A percentile compares a stretch with the other conserved stretches of the same genome.
Conservation (phyloP, 2,888 invertebrate genomes). For the Oxycera nigricornis region DNA sequence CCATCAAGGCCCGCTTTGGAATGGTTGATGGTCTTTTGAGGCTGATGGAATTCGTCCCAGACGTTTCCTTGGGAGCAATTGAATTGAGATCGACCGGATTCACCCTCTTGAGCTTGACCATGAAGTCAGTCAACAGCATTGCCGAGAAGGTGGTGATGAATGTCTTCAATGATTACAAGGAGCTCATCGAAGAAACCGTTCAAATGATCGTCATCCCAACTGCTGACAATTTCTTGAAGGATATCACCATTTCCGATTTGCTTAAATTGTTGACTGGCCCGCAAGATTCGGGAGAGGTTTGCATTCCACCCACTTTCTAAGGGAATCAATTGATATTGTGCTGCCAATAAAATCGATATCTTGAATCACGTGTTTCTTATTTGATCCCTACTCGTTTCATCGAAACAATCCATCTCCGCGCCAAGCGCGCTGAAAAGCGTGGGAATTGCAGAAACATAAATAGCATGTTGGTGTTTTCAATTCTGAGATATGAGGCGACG, state of each 20-base stretch:
- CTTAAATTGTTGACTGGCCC: conserved; percentile 24
- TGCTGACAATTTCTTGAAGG: conserved; percentile 34
- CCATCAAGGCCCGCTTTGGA: conserved; percentile 3
- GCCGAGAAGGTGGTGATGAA: conserved; percentile 15
- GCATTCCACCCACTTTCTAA: conserved; percentile 20
- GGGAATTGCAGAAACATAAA: no score
- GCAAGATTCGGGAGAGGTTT: conserved; percentile 13
- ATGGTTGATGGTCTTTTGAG: conserved; percentile 19
- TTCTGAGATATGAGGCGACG: no score
- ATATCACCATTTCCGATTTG: conserved; percentile 30
- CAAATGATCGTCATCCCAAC: conserved; percentile 11
- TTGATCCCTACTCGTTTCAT: no score
- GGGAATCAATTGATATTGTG: neutral
- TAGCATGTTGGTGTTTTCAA: no score
- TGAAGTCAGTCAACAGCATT: conserved; percentile 25
- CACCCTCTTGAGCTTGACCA: neutral
- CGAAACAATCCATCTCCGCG: no score
- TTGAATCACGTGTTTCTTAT: no score
- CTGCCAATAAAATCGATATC: no score
- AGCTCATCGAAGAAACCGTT: conserved; percentile 6
- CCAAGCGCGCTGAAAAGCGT: no score
- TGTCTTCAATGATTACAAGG: conserved; percentile 9
- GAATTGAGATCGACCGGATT: conserved; percentile 16
- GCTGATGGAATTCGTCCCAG: conserved; percentile 9
- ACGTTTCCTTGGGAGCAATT: neutral